Evolutionary conservation across 2,797 vertebrate genomes (phyloP).

Genomic region (Phyllotis vaccarum): DNA sequence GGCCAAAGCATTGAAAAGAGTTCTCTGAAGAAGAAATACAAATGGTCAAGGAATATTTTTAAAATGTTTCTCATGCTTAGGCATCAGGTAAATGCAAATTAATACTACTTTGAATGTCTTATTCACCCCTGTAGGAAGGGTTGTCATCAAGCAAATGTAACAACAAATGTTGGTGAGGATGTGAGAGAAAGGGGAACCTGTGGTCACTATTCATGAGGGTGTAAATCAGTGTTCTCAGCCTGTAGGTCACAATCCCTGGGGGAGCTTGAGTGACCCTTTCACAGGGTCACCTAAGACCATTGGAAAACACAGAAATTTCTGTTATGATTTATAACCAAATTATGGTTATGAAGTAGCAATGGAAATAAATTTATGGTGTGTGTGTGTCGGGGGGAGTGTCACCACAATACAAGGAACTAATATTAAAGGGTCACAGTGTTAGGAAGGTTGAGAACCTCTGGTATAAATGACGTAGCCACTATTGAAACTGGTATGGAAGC

Average conservation of each 20-base stretch:
- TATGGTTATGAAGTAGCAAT: neutral
- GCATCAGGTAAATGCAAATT: neutral
- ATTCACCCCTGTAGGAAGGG: neutral
- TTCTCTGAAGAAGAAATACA: neutral
- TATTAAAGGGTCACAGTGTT: neutral
- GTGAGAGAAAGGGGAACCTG: neutral
- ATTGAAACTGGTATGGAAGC: neutral
- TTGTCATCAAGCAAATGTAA: neutral
- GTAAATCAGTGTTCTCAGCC: neutral
- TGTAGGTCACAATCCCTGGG: neutral
- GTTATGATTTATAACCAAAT: neutral
- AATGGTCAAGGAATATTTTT: neutral
- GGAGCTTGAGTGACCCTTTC: neutral
- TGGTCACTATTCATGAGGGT: neutral
- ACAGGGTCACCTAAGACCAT: neutral
- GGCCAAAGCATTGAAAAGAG: neutral
- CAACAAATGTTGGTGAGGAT: neutral
- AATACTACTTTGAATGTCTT: neutral
- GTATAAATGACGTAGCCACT: neutral
- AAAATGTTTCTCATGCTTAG: neutral
- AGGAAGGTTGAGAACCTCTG: neutral
- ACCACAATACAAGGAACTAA: neutral
- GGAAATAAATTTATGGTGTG: neutral
- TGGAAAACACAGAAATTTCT: neutral
- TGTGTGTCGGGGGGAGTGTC: neutral